phyloP scores from a whole-genome alignment of 35 echinoderm and acorn worm species.

The Ophioderma brevispina region DNA sequence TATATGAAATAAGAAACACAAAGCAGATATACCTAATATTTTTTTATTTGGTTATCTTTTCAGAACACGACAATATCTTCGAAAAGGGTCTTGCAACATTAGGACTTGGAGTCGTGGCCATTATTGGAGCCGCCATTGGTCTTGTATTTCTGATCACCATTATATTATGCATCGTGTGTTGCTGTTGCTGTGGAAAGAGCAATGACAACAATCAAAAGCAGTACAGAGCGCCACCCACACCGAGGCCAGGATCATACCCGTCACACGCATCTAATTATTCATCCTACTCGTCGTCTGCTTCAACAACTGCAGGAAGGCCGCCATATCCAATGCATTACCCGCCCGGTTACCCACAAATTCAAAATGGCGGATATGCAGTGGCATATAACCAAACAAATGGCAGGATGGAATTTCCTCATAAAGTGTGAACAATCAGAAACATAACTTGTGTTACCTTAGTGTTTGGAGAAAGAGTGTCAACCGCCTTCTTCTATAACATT shows the following conservation, averaged over 20 bases:
- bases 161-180: conserved; percentile 63
- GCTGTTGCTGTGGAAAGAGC: conserved; percentile 76
- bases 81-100: conserved; percentile 48
- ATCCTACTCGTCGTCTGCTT: conserved; percentile 76
- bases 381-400: conserved; percentile 81
- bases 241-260: conserved; percentile 67
- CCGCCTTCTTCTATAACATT: too few species aligned
- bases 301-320: conserved; percentile 24
- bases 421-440: conserved; percentile 37
- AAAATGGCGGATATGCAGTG: conserved; percentile 85
- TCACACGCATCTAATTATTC: conserved; percentile 92
- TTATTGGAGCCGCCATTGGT: conserved; percentile 58
- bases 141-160: conserved; percentile 62
- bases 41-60: background rate
- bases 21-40: too few species aligned
- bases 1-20: too few species aligned
- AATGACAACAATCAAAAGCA: conserved; percentile 75
- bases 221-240: conserved; percentile 67
- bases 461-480: too few species aligned
- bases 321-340: conserved; percentile 51
- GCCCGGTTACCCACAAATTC: conserved; percentile 52
- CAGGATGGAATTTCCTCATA: conserved; percentile 74
- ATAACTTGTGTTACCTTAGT: too few species aligned
- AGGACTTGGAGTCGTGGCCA: conserved; percentile 64
- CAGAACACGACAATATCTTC: conserved; percentile 52